phyloP scores from a whole-genome alignment of 37 sponge, comb jelly and placozoan genomes.

The Haliclona indistincta region DNA sequence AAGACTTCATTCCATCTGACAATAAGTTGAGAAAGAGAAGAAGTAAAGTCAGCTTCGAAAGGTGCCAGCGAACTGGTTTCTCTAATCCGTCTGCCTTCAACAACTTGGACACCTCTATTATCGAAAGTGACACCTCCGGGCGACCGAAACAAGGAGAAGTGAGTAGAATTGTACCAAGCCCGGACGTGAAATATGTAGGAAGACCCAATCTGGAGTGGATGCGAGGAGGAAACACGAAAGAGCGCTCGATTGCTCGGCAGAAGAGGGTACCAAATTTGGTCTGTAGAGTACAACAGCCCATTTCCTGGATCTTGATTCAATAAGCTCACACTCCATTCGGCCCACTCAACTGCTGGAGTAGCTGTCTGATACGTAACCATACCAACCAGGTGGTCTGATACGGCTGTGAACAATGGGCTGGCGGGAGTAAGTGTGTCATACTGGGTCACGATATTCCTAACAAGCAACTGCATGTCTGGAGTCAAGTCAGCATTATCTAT shows the following conservation, averaged over 20 bases:
- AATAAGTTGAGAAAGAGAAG: background rate
- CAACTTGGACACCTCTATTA: conserved; percentile 7
- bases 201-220: conserved; percentile 51
- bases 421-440: background rate
- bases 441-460: conserved; percentile 24
- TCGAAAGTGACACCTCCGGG: conserved; percentile 60
- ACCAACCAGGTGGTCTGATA: conserved; percentile 34
- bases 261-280: conserved; percentile 39
- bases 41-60: conserved; percentile 32
- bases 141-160: conserved; percentile 55
- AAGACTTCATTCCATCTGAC: conserved; percentile 73
- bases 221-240: conserved; percentile 20
- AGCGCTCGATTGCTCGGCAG: background rate
- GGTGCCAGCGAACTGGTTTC: conserved; percentile 8
- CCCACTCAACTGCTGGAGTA: conserved; percentile 20
- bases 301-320: conserved; percentile 21
- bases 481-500: background rate
- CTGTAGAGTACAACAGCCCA: conserved; percentile 45
- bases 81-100: conserved; percentile 27
- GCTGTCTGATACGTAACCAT: background rate
- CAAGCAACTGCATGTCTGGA: conserved; percentile 3
- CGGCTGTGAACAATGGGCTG: conserved; percentile 14
- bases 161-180: conserved; percentile 59
- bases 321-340: conserved; percentile 62
- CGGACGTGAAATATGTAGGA: conserved; percentile 64